Evolutionary conservation across 2,888 invertebrate genomes (phyloP), one percentile per base, ranked within the genome.

Genomic region (Andrena trimmerana): DNA sequence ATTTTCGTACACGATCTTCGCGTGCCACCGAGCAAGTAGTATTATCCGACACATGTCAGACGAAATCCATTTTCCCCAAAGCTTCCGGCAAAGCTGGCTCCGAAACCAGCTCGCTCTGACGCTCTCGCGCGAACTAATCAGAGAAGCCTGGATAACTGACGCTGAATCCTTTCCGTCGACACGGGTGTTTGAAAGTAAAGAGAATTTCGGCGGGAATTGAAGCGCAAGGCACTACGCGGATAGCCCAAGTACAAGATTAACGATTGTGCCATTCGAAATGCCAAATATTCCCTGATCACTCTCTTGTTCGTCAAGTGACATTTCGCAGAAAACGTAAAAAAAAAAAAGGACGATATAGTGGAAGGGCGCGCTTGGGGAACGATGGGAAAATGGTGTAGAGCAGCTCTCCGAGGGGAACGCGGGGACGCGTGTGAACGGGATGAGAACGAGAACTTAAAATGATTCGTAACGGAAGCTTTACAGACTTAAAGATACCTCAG

Each of bases 401-500:
- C 27, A 57, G 24, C 57, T 7, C n/a, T 24, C 24, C 57, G 24
- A 33, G 8, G 27, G 54, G 50, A 54, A 72, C 31, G 29, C 54
- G 54, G 5, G 24, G 59, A 42, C 31, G 71, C 31, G 65, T 27
- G 60, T 6, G 60, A 59, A 69, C 52, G 27, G 71, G 67, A 60
- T 36, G 78, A 52, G 76, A 69, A 66, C 24, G 60, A 62, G 66
- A 70, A 82, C 63, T 81, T 75, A 67, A 73, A 42, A 79, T 74
- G 78, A 85, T 87, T 86, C 79, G 78, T 81, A 87, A 88, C 88
- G 84, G 82, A 88, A 87, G 88, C 87, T 88, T 87, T 87, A 87
- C 88, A 88, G 88, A 87, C 88, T 87, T 86, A 87, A 87, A 84
- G 82, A 87, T 87, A 88, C 84, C 87, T 87, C 87, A 88, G 88